Base-by-base conservation (phyloP, 2,888 invertebrate genomes). In the Chalcosyrphus nemorum region DNA sequence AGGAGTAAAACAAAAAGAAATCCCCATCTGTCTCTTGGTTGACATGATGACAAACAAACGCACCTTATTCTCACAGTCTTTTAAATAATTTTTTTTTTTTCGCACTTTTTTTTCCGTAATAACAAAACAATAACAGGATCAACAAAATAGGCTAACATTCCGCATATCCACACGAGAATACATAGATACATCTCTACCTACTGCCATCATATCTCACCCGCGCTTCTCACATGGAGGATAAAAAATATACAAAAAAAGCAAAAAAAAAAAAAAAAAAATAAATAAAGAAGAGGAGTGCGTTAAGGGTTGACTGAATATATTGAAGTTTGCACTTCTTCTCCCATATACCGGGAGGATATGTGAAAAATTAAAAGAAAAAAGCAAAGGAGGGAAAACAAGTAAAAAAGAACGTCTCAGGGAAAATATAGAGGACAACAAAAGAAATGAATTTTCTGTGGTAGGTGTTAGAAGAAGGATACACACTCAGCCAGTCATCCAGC, bases 381-480 rank as follows among this genome's bases (percentile, higher is more conserved):
- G 35, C n/a, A 59, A 35, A 19, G 21, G 27, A 41, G 11, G 11
- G 7, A 29, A 29, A 29, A 32, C 7, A 32, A 29, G 29, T 7
- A 29, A 4, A 29, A 29, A 29, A 29, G 56, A 63, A 41, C 43
- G n/a, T 0, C 38, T 63, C 43, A 27, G 19, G 50, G 9, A 70
- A 81, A 70, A 59, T 66, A 66, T 61, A 66, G 43, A 72, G 50
- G 63, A 84, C 72, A 80, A 84, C 80, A 84, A 84, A 77, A 80
- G 63, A 74, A 84, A 68, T 66, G 54, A 66, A 54, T 68, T 68
- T 71, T 68, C 15, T 78, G 54, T 57, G 50, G 72, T 84, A 80
- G 78, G 82, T 84, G 82, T 84, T 68, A 29, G 74, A 74, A 82
- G 41, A 56, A 84, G n/a, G n/a, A n/a, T n/a, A n/a, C 57, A 68